A percentile compares a stretch with the other conserved stretches of the same genome.
Evolutionary conservation across 2,888 invertebrate genomes (phyloP).

Genomic region (Suillia variegata): DNA sequence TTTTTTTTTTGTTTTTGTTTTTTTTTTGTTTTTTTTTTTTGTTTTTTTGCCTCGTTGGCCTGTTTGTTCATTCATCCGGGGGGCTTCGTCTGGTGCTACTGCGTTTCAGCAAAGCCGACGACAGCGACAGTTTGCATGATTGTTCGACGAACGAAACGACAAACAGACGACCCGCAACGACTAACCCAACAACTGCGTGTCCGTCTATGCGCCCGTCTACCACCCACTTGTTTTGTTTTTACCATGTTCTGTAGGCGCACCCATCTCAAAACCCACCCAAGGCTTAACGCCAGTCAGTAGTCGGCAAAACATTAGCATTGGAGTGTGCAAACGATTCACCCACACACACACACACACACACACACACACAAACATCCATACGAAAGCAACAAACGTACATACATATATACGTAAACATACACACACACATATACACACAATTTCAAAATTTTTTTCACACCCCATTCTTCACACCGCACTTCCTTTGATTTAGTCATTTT

Average conservation of each 20-base stretch:
- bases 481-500: constrained; percentile 57
- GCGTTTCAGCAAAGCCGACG: too few relatives aligned
- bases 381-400: too few relatives aligned
- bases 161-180: constrained; percentile 7
- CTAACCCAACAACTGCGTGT: neutral
- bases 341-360: constrained; percentile 30
- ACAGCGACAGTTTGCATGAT: constrained; percentile 1
- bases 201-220: neutral
- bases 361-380: constrained; percentile 32
- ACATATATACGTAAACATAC: constrained; percentile 2
- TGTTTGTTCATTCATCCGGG: constrained; percentile 29
- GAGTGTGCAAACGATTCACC: constrained; percentile 50
- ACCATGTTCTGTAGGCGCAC: too few relatives aligned
- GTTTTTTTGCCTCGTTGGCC: constrained; percentile 23
- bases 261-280: constrained; percentile 14
- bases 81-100: constrained; percentile 24
- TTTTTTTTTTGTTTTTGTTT: constrained; percentile 8
- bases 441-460: constrained; percentile 57
- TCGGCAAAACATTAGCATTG: constrained; percentile 48
- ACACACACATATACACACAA: constrained; percentile 45
- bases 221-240: neutral
- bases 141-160: constrained; percentile 3
- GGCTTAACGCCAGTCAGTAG: neutral
- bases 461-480: constrained; percentile 53
- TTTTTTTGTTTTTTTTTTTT: constrained; percentile 20